Evolutionary conservation across 2,888 invertebrate species (phyloP).

Genomic region (Xylocampa areola): DNA sequence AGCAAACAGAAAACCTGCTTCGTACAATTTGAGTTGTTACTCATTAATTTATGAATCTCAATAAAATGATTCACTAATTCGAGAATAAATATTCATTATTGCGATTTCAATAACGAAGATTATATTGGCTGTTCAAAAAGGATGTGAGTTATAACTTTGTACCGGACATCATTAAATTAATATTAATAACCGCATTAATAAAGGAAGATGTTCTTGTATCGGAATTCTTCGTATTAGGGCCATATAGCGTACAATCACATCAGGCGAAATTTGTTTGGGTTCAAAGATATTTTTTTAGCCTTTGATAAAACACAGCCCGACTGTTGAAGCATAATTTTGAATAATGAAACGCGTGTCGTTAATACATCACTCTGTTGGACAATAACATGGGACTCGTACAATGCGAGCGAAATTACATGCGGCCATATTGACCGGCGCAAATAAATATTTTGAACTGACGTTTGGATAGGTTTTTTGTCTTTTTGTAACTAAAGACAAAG

Average conservation of each 20-base stretch:
- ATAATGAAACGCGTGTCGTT: slow-evolving; percentile 73
- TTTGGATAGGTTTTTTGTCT: slow-evolving; percentile 75
- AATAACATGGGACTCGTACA: slow-evolving; percentile 77
- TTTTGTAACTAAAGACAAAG: slow-evolving; percentile 85
- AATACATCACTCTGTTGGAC: slow-evolving; percentile 77
- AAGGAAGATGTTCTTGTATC: slow-evolving; percentile 47
- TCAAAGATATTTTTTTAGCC: slow-evolving; percentile 43
- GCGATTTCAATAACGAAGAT: slow-evolving; percentile 39
- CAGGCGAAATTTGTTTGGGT: slow-evolving; percentile 51
- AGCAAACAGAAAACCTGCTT: slow-evolving; percentile 46
- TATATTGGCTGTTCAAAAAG: slow-evolving; percentile 42
- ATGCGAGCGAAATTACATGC: slow-evolving; percentile 80
- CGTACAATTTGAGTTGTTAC: slow-evolving; percentile 37
- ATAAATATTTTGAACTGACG: slow-evolving; percentile 85
- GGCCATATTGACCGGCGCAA: slow-evolving; percentile 77
- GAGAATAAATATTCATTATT: slow-evolving; percentile 41
- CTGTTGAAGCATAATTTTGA: slow-evolving; percentile 71
- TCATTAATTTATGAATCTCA: slow-evolving; percentile 49
- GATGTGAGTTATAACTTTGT: slow-evolving; percentile 44
- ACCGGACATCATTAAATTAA: slow-evolving; percentile 51
- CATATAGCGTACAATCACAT: slow-evolving; percentile 28
- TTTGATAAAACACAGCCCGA: slow-evolving; percentile 54
- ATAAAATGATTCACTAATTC: slow-evolving; percentile 53
- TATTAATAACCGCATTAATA: slow-evolving; percentile 51
- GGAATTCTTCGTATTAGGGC: slow-evolving; percentile 46